Evolutionary conservation across 2,888 invertebrate species (phyloP), one percentile per base, ranked within the genome.

Genomic region (Amblyjoppa proteus): DNA sequence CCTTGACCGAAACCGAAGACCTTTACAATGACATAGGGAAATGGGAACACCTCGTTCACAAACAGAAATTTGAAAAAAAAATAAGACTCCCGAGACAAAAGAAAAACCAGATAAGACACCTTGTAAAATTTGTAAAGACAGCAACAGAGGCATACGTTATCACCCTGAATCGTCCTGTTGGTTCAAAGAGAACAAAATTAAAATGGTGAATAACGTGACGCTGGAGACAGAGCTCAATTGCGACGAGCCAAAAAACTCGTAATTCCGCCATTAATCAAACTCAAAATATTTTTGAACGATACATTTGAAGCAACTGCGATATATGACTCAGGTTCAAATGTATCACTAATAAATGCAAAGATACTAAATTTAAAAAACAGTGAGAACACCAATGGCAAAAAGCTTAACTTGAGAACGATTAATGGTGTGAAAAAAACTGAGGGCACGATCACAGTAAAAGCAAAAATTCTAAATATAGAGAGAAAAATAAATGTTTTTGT

Each of bases 21-120:
- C 79, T 91, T 2, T 89, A 87, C 77, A 90, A 89, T 81, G 88
- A 91, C 82, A 83, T 91, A 68, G 88, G 88, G 70, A 89, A 84
- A 84, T 81, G 87, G 51, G 89, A 91, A 88, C 88, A 91, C 73
- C 68, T 90, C 51, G 83, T 82, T 41, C 45, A 84, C 20, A 89
- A 87, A 58, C 84, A 75, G 69, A 83, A 64, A 58, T 74, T 64
- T 11, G 56, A 81, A 1, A 49, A 16, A 81, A 85, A 68, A 71
- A 71, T 16, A 77, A 56, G 34, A 25, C 9, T 9, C 25, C 56
- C 28, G 41, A 58, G 1, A 75, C 64, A 9, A 75, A 66, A 3
- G 31, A 49, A 61, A 64, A 71, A 56, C 34, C 13, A 49, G 41
- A 80, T 16, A 73, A 80, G 25, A 66, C 28, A 56, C 87, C 86